Evolutionary conservation across 1,140 invertebrate genomes (phyloP), one percentile per base, ranked within the genome.

Genomic region (Thereuonema tuberculata): DNA sequence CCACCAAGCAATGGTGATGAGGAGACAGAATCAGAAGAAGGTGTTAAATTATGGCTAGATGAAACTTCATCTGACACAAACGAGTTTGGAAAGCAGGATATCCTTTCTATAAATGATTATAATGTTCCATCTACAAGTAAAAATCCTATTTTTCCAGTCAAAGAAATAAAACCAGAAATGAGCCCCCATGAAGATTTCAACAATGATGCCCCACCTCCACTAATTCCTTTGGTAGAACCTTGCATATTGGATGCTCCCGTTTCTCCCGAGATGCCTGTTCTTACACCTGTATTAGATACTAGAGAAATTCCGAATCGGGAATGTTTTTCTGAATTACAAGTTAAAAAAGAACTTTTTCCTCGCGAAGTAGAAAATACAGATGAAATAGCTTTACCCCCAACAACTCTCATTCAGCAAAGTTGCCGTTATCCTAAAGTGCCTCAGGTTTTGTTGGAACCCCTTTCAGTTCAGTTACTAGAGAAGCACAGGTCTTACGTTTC

Each of bases 21-120:
- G 9, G 53, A 55, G 14, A 23, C 27, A 5, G 53, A 29, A 55
- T 55, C 53, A 14, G 53, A 55, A 21, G 53, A 55, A 29, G 53
- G 53, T 14, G 25, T 55, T 14, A 26, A 55, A 29, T 55, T 55
- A 55, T 55, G 53, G 53, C 27, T 55, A 25, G 53, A 55, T 55
- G 53, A 55, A 12, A 21, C 48, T 5, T 50, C 48, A 24, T 9
- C 5, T 12, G 17, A 50, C 21, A 12, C 48, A 50, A n/a, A n/a
- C n/a, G n/a, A n/a, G n/a, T n/a, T n/a, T n/a, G n/a, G n/a, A n/a
- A n/a, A n/a, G n/a, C 37, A 43, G n/a, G 37, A 12, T 43, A 43
- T 43, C 37, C 12, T 43, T n/a, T 12, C 12, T n/a, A 43, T 12
- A n/a, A 43, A 43, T 12, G 37, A 43, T 43, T 43, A n/a, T n/a